A percentile compares a stretch with the other conserved stretches of the same genome.
Evolutionary conservation across 2,888 invertebrate genomes (phyloP).

Genomic region (Xylophagus ater): DNA sequence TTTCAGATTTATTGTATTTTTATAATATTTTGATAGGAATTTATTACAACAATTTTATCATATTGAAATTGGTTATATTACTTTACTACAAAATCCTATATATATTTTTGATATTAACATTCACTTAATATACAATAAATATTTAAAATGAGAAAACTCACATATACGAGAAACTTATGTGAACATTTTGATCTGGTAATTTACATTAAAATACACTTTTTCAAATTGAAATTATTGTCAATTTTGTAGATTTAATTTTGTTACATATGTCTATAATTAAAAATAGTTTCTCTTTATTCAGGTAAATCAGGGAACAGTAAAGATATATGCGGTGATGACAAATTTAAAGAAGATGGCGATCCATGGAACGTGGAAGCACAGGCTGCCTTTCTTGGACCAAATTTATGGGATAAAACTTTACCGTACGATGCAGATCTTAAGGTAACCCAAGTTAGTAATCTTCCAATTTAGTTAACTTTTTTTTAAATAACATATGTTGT

Average conservation of each 20-base stretch:
- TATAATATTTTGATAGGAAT: too few relatives aligned
- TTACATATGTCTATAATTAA: constrained; percentile 22
- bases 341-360: constrained; percentile 73
- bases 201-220: too few relatives aligned
- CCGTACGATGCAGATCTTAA: constrained; percentile 92
- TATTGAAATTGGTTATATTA: too few relatives aligned
- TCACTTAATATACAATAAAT: too few relatives aligned
- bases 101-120: too few relatives aligned
- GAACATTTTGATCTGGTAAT: too few relatives aligned
- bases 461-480: constrained; percentile 24
- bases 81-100: too few relatives aligned
- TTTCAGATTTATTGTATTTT: too few relatives aligned
- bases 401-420: constrained; percentile 89
- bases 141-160: too few relatives aligned
- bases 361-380: constrained; percentile 85
- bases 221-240: constrained; percentile 4
- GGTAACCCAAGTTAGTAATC: constrained; percentile 61
- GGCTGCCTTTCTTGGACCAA: constrained; percentile 91
- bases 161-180: too few relatives aligned
- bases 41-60: too few relatives aligned
- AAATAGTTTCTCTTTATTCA: constrained; percentile 36
- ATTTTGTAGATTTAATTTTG: constrained; percentile 9
- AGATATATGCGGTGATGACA: constrained; percentile 42
- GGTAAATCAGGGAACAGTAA: constrained; percentile 47
- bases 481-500: constrained; percentile 10